Conservation (phyloP, 2,888 invertebrate species). For the Therioaphis trifolii region DNA sequence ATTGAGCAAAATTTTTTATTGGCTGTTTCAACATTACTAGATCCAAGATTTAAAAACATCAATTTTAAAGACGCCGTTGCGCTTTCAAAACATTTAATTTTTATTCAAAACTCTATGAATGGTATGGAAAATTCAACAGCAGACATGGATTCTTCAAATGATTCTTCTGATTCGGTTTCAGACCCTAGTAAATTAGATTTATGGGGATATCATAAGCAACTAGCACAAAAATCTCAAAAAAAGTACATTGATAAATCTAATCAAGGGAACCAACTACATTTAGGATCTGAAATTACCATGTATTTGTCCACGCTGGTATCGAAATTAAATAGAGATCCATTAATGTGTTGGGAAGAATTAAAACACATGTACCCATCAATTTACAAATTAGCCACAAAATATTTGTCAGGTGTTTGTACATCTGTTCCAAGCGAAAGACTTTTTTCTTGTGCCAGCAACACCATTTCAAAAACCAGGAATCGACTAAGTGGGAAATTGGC, state of each 20-base stretch:
- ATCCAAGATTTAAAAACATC: conserved; percentile 4
- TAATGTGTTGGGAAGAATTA: conserved; percentile 5
- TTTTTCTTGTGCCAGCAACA: conserved; percentile 23
- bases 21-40: not conserved
- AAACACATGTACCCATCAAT: conserved; percentile 18
- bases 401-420: conserved; percentile 32
- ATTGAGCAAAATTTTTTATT: not conserved
- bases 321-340: conserved; percentile 18
- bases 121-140: not conserved
- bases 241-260: not conserved
- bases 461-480: conserved; percentile 23
- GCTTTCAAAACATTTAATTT: not conserved
- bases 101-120: not conserved
- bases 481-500: conserved; percentile 1
- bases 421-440: no score
- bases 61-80: not conserved
- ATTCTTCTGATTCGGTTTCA: not conserved
- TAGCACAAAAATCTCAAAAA: not conserved
- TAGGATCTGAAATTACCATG: conserved; percentile 10
- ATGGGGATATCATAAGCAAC: not conserved
- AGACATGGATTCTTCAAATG: not conserved
- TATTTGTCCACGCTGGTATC: conserved; percentile 23
- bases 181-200: not conserved
- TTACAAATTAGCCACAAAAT: conserved; percentile 31
- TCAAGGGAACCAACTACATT: not conserved